Base-by-base conservation (phyloP, 2,113 vertebrate species). In the Dasyornis broadbenti region DNA sequence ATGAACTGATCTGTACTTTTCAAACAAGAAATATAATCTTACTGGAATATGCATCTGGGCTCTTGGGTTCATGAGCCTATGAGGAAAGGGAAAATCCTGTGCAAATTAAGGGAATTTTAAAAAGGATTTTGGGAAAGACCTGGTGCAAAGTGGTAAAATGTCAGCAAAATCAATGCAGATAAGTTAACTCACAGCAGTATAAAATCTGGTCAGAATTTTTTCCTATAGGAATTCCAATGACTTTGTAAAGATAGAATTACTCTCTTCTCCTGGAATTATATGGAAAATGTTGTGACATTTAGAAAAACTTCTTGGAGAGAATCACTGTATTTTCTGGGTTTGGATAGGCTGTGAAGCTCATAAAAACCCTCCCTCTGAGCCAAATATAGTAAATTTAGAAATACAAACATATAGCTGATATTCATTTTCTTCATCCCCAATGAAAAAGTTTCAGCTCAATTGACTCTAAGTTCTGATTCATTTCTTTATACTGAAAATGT, bases 321-420 rank as follows among this genome's bases (percentile, higher is more conserved):
- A 82, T 76, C 79, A 80, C 65, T 66, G 23, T n/a, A n/a, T 93
- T 90, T 92, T 82, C 68, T 95, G 64, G 21, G 23, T 97, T 84
- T 88, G 71, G 47, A 78, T 82, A 88, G 40, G 30, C 40, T 80
- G 26, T 68, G 82, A 71, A 78, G 39, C 54, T 90, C 45, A n/a
- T 86, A 86, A 90, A 96, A 83, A 42, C 17, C 22, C 15, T 78
- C 10, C 10, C 17, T 84, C 33, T 8, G 5, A 86, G 90, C 73
- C 92, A 95, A 86, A 89, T 2, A 1, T 73, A 93, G 85, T 88
- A 95, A 89, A 93, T 82, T 44, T 19, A 86, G 91, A 87, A 86
- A 91, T 65, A 70, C 2, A 82, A 76, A 72, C 26, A 77, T 26
- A 66, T 54, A 83, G 15, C 53, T 77, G 63, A 77, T 92, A 37